Evolutionary conservation across 2,113 vertebrate genomes (phyloP).

Genomic region (Nibea coibor): DNA sequence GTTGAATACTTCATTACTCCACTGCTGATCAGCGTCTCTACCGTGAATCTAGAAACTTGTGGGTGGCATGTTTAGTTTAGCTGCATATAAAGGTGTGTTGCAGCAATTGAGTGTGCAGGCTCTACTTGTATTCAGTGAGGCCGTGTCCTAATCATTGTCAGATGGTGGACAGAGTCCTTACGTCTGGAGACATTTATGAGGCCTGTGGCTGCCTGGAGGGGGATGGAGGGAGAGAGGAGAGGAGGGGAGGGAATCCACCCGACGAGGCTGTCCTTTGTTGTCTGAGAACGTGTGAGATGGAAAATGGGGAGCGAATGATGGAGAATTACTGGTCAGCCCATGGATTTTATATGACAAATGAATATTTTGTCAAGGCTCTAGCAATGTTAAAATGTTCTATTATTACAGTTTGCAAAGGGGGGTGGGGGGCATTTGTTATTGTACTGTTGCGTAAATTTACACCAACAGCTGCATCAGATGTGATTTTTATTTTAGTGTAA

Average conservation of each 20-base stretch:
- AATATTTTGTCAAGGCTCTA: constrained; percentile 5
- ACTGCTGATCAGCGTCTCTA: constrained; percentile 36
- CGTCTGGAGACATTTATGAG: constrained; percentile 79
- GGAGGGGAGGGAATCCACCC: constrained; percentile 13
- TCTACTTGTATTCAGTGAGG: constrained; percentile 55
- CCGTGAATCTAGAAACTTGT: constrained; percentile 36
- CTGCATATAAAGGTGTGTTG: constrained; percentile 70
- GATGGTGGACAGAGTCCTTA: constrained; percentile 75
- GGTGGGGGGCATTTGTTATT: not conserved
- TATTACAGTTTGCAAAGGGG: not conserved
- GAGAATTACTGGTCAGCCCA: constrained; percentile 35
- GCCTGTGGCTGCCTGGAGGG: constrained; percentile 62
- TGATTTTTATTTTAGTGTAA: not conserved
- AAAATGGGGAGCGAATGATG: constrained; percentile 47
- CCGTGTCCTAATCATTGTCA: constrained; percentile 77
- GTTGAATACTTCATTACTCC: not conserved
- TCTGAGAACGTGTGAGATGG: constrained; percentile 69
- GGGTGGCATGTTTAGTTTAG: constrained; percentile 70
- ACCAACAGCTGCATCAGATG: constrained; percentile 3
- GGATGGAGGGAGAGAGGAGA: too few relatives aligned
- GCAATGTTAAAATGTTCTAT: not conserved
- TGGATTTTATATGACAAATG: constrained; percentile 18
- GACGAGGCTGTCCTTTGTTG: constrained; percentile 72
- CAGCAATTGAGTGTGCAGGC: constrained; percentile 64
- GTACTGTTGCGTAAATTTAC: not conserved